phyloP scores from a whole-genome alignment of 2,113 vertebrate genomes.

The Onychorhynchus coronatus region DNA sequence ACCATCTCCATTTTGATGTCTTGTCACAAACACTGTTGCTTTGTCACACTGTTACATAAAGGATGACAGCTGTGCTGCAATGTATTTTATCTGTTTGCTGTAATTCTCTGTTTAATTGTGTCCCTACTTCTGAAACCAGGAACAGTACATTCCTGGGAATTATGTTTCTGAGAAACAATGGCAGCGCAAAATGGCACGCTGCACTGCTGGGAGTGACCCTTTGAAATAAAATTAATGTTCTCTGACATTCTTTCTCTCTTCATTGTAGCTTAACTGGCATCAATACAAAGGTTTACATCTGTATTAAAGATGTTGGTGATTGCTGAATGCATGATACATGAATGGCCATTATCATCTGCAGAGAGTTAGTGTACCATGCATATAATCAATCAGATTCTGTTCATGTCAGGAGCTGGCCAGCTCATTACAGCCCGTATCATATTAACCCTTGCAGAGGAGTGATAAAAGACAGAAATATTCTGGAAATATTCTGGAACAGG shows the following conservation, averaged over 20 bases:
- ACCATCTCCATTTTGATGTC: background rate
- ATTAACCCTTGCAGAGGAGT: slow-evolving; percentile 69
- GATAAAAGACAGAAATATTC: slow-evolving; percentile 44
- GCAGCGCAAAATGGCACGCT: slow-evolving; percentile 51
- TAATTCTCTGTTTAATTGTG: slow-evolving; percentile 52
- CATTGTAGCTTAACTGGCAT: slow-evolving; percentile 75
- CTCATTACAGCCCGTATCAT: slow-evolving; percentile 28
- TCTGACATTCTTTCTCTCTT: slow-evolving; percentile 66
- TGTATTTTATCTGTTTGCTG: slow-evolving; percentile 44
- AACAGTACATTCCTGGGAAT: slow-evolving; percentile 35
- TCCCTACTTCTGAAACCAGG: slow-evolving; percentile 43
- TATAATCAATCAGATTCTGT: slow-evolving; percentile 75
- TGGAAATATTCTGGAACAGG: background rate
- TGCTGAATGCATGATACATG: slow-evolving; percentile 73
- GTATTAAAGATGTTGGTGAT: slow-evolving; percentile 82
- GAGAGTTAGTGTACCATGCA: slow-evolving; percentile 73
- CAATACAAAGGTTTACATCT: slow-evolving; percentile 76
- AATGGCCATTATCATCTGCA: slow-evolving; percentile 75
- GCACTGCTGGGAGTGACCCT: slow-evolving; percentile 66
- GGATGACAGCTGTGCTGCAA: background rate
- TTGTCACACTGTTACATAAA: background rate
- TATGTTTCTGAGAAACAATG: slow-evolving; percentile 42
- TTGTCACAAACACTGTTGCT: background rate
- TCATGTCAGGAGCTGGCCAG: slow-evolving; percentile 73
- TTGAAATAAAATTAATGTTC: slow-evolving; percentile 75